These are phyloP conservation scores for Aphyosemion australe DNA, from an alignment of 2,113 vertebrate species.

Conservation along the genomic window DNA sequence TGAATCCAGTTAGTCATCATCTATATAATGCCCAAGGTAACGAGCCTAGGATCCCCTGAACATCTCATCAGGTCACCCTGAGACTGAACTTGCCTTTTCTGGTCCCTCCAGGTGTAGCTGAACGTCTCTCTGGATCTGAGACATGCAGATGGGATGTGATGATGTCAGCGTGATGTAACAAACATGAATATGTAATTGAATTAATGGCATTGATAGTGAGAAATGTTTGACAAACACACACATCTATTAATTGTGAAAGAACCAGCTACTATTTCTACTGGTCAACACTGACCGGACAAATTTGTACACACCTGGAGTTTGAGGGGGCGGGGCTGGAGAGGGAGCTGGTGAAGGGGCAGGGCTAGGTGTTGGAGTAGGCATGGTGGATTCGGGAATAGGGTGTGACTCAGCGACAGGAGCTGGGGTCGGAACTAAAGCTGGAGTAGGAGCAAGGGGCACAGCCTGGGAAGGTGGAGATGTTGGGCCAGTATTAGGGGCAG, in stretches of 20 bases:
- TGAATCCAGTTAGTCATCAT: conserved; percentile 9
- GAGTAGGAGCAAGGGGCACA: not conserved
- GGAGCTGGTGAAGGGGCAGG: conserved; percentile 24
- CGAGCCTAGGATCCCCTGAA: conserved; percentile 3
- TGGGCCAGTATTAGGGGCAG: not conserved
- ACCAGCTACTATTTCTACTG: conserved; percentile 1
- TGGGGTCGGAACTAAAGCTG: conserved; percentile 3
- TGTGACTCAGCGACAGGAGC: conserved; percentile 13
- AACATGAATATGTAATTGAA: conserved; percentile 25
- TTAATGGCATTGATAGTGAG: not conserved
- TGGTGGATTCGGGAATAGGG: not conserved
- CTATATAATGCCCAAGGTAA: too few relatives aligned
- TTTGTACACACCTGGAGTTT: conserved; percentile 66
- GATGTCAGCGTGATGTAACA: conserved; percentile 10
- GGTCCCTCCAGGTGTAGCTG: conserved; percentile 66
- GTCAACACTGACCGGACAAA: not conserved
- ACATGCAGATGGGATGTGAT: conserved; percentile 15
- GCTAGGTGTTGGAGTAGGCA: conserved; percentile 1
- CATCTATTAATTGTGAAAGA: too few relatives aligned
- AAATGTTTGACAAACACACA: not conserved
- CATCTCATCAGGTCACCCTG: not conserved
- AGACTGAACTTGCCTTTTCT: conserved; percentile 68
- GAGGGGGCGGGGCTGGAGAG: conserved; percentile 45
- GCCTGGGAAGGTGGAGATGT: conserved; percentile 1
- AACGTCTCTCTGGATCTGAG: conserved; percentile 61